phyloP scores from a whole-genome alignment of 2,797 vertebrate genomes.

The Thunnus albacares region DNA sequence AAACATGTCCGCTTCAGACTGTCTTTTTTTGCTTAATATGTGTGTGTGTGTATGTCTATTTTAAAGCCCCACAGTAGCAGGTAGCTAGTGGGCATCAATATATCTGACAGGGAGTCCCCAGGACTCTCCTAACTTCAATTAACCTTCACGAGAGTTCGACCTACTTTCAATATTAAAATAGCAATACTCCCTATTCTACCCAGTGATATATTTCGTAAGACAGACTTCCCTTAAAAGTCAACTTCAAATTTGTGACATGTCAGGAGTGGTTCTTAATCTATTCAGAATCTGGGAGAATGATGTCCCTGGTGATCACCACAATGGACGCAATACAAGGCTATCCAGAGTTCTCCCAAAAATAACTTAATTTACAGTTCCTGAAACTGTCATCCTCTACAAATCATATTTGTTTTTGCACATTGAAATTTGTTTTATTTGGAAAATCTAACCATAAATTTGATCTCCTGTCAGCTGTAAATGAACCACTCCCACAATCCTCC shows the following conservation, averaged over 20 bases:
- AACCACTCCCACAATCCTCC: background rate
- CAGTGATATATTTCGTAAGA: constrained; percentile 60
- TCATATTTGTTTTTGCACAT: no score
- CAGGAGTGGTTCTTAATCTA: background rate
- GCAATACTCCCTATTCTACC: constrained; percentile 52
- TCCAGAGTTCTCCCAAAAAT: background rate
- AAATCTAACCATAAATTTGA: background rate
- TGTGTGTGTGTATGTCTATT: constrained; percentile 15
- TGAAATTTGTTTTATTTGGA: background rate
- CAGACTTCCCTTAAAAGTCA: constrained; percentile 21
- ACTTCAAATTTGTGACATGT: constrained; percentile 16
- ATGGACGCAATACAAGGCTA: background rate
- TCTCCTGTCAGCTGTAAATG: background rate
- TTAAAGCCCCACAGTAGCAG: constrained; percentile 31
- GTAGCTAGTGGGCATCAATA: constrained; percentile 53
- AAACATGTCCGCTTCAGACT: constrained; percentile 29
- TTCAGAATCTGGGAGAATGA: background rate
- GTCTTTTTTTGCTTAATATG: constrained; percentile 17
- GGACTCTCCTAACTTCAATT: constrained; percentile 72
- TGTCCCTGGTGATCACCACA: background rate
- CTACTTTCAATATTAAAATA: constrained; percentile 78
- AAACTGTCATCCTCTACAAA: background rate
- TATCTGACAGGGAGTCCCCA: constrained; percentile 44
- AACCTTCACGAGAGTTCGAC: constrained; percentile 76
- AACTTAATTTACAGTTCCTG: background rate